Percentiles rank a stretch among this genome's conserved stretches.
phyloP scores from a whole-genome alignment of 2,113 vertebrate genomes.

The Tupaia tana region DNA sequence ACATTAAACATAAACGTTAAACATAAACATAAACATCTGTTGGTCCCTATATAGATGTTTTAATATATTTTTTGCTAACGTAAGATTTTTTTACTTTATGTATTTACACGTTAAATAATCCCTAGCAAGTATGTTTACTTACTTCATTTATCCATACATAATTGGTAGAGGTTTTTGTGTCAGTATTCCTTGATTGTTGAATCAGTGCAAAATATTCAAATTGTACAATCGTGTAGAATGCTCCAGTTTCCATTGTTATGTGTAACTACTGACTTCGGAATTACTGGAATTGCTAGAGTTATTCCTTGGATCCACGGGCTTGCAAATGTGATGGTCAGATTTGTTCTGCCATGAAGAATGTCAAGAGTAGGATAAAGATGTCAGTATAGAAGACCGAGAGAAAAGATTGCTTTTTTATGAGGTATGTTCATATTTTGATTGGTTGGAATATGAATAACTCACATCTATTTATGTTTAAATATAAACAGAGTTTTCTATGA shows the following conservation, averaged over 20 bases:
- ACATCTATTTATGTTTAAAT: conserved; percentile 1
- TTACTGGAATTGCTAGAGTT: background rate
- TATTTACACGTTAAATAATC: conserved; percentile 23
- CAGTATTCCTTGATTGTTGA: background rate
- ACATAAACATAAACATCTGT: no score
- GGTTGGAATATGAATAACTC: background rate
- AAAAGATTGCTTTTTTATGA: conserved; percentile 5
- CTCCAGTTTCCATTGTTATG: background rate
- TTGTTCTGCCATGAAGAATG: conserved; percentile 1
- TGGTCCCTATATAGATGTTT: background rate
- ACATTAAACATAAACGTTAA: no score
- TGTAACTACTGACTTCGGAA: background rate
- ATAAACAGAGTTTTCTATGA: conserved; percentile 20
- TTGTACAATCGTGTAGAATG: background rate
- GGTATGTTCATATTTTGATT: background rate
- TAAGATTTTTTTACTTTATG: background rate
- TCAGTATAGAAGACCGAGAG: background rate
- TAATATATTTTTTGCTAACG: background rate
- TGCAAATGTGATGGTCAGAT: background rate
- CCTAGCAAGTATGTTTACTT: background rate
- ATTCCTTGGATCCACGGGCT: background rate
- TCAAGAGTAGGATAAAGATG: background rate
- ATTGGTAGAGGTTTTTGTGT: background rate
- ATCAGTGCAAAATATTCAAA: conserved; percentile 21
- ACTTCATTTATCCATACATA: background rate